Base-by-base conservation (phyloP, 2,888 invertebrate species). In the Anoncus sp. region DNA sequence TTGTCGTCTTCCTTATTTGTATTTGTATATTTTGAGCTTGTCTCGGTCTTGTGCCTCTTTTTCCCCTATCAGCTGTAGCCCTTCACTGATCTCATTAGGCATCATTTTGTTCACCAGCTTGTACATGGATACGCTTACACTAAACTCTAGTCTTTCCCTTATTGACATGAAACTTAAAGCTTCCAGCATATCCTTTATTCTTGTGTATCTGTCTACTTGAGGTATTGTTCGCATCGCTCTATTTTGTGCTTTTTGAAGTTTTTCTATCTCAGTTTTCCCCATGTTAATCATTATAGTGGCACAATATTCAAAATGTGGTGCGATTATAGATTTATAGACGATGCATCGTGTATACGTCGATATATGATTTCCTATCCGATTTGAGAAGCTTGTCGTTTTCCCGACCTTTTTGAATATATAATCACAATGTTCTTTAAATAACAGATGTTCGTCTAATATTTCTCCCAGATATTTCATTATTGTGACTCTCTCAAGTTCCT, bases 291-390 rank as follows among this genome's bases (percentile, higher is more conserved):
- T 18, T n/a, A 75, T 27, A n/a, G 75, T 71, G n/a, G 70, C 55
- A 66, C 71, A 78, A 63, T 78, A 78, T 69, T 78, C 74, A 40
- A 78, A 74, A 63, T 74, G 74, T 18, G 75, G 31, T 31, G 31
- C 31, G 7, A 31, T 31, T 31, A 31, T 31, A 7, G 31, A 5
- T 31, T 31, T 31, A 71, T 38, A 78, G 2, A 75, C 55, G 20
- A 35, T 53, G 43, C 51, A 71, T 65, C 76, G 70, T 12, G 77
- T 66, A 31, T 63, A 53, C 14, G 43, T 20, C n/a, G 69, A 59
- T 45, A 80, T 38, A 27, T 47, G n/a, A 10, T 65, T 22, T 5
- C 74, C 72, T 57, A 80, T 49, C 27, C 77, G 22, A 63, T 72
- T 78, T 27, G 71, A 38, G 18, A 71, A 71, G 60, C 70, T 80